Evolutionary conservation across 2,888 invertebrate species (phyloP).

Genomic region (Parascotia fuliginaria): DNA sequence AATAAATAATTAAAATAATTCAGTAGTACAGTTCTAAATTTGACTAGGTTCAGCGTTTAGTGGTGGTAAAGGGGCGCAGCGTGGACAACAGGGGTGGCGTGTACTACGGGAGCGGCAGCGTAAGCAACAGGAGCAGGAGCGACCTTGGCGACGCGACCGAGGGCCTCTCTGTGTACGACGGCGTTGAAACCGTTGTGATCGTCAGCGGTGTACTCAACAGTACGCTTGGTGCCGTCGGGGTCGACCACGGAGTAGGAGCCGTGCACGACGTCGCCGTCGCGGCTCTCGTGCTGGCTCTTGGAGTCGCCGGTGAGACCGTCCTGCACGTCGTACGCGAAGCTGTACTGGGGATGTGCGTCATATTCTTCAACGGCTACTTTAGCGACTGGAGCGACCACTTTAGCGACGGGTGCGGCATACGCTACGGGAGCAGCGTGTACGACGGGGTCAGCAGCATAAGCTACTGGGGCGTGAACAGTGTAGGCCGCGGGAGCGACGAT

Average conservation of each 20-base stretch:
- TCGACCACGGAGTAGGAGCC: conserved; percentile 80
- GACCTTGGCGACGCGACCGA: conserved; percentile 61
- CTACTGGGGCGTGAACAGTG: conserved; percentile 50
- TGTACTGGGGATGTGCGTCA: conserved; percentile 64
- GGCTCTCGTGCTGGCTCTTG: conserved; percentile 77
- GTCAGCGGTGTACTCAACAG: conserved; percentile 81
- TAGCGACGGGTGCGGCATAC: conserved; percentile 45
- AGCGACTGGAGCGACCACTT: conserved; percentile 50
- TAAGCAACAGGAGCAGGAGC: conserved; percentile 45
- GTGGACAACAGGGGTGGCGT: conserved; percentile 49
- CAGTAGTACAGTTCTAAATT: conserved; percentile 10
- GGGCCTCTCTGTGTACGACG: conserved; percentile 73
- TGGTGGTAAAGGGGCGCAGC: conserved; percentile 69
- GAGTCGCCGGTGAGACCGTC: conserved; percentile 71
- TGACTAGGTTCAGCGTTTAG: conserved; percentile 49
- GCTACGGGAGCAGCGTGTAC: conserved; percentile 51
- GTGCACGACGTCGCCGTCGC: conserved; percentile 78
- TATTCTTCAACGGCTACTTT: conserved; percentile 55
- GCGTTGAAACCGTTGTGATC: conserved; percentile 81
- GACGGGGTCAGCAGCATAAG: conserved; percentile 49
- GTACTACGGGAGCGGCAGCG: conserved; percentile 39
- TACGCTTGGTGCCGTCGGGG: conserved; percentile 78
- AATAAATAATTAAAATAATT: conserved; percentile 25
- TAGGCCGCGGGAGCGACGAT: conserved; percentile 56
- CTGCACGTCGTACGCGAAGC: conserved; percentile 78